phyloP scores from a whole-genome alignment of 2,113 vertebrate genomes.

The Actinemys pallida region DNA sequence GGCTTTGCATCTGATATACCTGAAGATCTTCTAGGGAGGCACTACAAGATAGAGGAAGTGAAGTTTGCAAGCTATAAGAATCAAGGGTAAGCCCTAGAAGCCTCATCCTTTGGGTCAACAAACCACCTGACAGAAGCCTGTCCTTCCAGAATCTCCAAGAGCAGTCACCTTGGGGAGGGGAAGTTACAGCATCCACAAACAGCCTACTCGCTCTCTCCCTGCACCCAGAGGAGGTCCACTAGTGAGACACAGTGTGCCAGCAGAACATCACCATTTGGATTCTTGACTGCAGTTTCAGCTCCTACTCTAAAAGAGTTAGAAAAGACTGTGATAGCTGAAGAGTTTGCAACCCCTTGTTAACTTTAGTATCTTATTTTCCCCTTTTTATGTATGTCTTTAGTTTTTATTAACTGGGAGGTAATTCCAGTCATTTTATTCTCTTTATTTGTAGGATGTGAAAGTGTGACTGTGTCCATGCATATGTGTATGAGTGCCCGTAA shows the following conservation, averaged over 20 bases:
- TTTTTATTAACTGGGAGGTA: no score
- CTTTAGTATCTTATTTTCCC: no score
- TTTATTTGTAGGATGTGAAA: no score
- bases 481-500: no score
- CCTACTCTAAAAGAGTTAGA: no score
- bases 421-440: no score
- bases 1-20: not conserved
- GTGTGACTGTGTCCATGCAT: no score
- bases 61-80: not conserved
- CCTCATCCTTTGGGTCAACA: not conserved
- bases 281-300: not conserved
- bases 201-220: not conserved
- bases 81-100: not conserved
- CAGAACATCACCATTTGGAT: conserved; percentile 18
- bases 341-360: no score
- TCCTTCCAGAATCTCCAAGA: not conserved
- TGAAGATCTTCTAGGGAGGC: not conserved
- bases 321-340: no score
- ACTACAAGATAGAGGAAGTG: not conserved
- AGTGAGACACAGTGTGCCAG: not conserved
- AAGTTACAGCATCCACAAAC: not conserved
- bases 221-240: not conserved
- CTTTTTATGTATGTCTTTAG: no score
- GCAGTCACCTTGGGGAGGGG: not conserved
- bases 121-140: not conserved